Evolutionary conservation across 2,888 invertebrate genomes (phyloP), one percentile per base, ranked within the genome.

Genomic region (Chrysodeixis includens): DNA sequence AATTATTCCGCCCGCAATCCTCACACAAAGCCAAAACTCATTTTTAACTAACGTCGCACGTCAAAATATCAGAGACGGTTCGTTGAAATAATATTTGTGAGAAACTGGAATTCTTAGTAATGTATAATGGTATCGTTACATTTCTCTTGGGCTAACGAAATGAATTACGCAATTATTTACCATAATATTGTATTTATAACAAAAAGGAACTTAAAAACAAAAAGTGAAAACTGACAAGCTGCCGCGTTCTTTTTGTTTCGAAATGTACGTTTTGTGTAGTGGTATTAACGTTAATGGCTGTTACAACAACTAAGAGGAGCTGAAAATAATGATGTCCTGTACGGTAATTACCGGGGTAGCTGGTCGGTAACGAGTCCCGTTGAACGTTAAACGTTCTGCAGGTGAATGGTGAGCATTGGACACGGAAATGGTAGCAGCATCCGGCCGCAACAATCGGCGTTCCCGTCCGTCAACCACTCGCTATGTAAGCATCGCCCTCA

Each of bases 391-490:
- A 74, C 67, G 77, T 74, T 80, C 81, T 82, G 71, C 76, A 83
- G 86, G 86, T 88, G 91, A 91, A 89, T 88, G 79, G 86, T 79
- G 82, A 80, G 83, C 84, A 84, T 83, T 90, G 88, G 82, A 88
- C 87, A 83, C 89, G 90, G 92, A 90, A 92, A 92, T 90, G 91
- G 90, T 88, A 74, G 84, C 82, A 82, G 90, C 89, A 83, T 93
- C 93, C 92, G 92, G 90, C 90, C 92, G 82, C 91, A 90, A 90
- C 91, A 91, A 91, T 91, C 88, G 88, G 63, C 59, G 71, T 62
- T 72, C 64, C 69, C 74, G 69, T 76, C 68, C 78, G 71, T 78
- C 82, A 73, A 74, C 80, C 81, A 63, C 72, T 67, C 73, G 66
- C 81, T 76, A 76, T 78, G 74, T 68, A 73, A 71, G 81, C 78